These are phyloP conservation scores for Camptogramma bilineatum DNA, from an alignment of 2,888 invertebrate species.

Conservation along the genomic window DNA sequence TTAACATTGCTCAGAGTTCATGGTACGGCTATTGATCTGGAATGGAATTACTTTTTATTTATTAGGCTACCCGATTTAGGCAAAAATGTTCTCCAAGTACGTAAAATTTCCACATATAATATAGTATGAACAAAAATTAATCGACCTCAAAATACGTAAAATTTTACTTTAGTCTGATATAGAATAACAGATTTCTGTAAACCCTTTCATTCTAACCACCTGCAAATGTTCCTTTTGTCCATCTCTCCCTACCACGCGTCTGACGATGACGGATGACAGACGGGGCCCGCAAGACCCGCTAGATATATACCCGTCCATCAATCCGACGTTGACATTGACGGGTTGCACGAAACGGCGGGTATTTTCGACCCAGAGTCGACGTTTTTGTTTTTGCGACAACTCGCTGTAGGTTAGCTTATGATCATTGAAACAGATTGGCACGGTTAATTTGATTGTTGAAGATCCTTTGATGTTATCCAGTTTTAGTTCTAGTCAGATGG, in stretches of 20 bases:
- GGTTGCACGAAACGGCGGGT: slow-evolving; percentile 63
- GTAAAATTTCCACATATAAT: too few relatives aligned
- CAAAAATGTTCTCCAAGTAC: too few relatives aligned
- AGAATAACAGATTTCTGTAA: background rate
- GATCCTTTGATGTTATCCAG: slow-evolving; percentile 5
- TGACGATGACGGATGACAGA: slow-evolving; percentile 36
- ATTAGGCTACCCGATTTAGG: too few relatives aligned
- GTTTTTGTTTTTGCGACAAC: slow-evolving; percentile 37
- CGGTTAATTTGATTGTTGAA: slow-evolving; percentile 2
- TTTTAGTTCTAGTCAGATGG: background rate
- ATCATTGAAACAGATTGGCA: slow-evolving; percentile 1
- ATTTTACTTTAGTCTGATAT: background rate
- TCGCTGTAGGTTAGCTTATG: background rate
- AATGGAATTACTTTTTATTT: too few relatives aligned
- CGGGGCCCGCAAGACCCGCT: slow-evolving; percentile 34
- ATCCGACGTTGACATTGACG: slow-evolving; percentile 68
- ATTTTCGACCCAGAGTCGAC: slow-evolving; percentile 46
- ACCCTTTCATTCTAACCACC: slow-evolving; percentile 18
- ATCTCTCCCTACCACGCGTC: slow-evolving; percentile 6
- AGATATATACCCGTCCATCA: slow-evolving; percentile 57
- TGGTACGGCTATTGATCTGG: too few relatives aligned
- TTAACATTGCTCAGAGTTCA: too few relatives aligned
- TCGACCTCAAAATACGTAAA: background rate
- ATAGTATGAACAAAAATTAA: too few relatives aligned
- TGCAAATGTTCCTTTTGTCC: slow-evolving; percentile 30